Evolutionary conservation across 2,797 vertebrate genomes (phyloP).

Genomic region (Gymnothorax reevesii): DNA sequence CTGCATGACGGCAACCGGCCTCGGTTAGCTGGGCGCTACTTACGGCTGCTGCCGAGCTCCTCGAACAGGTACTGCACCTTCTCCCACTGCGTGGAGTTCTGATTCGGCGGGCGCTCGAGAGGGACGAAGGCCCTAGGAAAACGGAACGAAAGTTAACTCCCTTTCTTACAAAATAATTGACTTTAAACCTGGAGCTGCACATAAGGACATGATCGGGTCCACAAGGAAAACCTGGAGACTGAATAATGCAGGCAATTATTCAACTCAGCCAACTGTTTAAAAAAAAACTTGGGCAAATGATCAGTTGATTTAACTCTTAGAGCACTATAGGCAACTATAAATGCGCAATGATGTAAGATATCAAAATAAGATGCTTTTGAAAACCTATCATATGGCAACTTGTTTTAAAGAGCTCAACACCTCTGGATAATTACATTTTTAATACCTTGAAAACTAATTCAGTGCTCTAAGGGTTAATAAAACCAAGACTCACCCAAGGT

Average conservation of each 20-base stretch:
- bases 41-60: slow-evolving; percentile 93
- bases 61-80: slow-evolving; percentile 92
- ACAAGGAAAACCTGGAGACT: background rate
- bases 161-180: background rate
- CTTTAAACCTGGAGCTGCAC: background rate
- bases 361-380: too few relatives aligned
- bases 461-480: background rate
- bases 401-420: too few relatives aligned
- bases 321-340: too few relatives aligned
- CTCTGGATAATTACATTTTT: too few relatives aligned
- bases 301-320: background rate
- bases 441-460: too few relatives aligned
- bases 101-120: slow-evolving; percentile 77
- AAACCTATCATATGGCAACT: too few relatives aligned
- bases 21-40: slow-evolving; percentile 63
- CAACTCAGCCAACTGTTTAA: background rate
- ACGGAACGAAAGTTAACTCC: slow-evolving; percentile 26
- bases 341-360: too few relatives aligned
- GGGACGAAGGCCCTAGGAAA: slow-evolving; percentile 88
- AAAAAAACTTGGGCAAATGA: background rate
- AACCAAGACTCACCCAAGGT: background rate
- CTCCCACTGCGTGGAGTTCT: slow-evolving; percentile 95
- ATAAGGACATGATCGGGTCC: background rate
- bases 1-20: background rate
- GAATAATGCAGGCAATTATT: background rate